Evolutionary conservation across 2,888 invertebrate genomes (phyloP), one percentile per base, ranked within the genome.

Genomic region (Drosophila phalerata): DNA sequence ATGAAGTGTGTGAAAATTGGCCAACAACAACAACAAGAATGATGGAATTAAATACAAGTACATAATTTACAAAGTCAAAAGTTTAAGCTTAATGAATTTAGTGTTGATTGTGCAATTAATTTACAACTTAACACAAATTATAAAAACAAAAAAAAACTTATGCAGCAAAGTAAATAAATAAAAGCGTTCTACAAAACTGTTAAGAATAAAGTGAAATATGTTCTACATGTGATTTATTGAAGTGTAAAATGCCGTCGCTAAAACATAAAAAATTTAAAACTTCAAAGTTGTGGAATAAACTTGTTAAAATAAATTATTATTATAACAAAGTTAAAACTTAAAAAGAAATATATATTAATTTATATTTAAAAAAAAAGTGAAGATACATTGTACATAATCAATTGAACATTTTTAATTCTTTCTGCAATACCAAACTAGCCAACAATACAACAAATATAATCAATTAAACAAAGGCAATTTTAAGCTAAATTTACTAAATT

Each of bases 171-270:
- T 6, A 30, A 19, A 47, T 1, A 10, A 56, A 30, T 10, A 30
- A 30, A 30, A 2, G 42, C 5, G 11, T 0, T 11, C 5, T 37
- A 37, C 4, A 34, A 22, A 45, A 42, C 28, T 19, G 10, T 43
- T 43, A 61, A 30, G 55, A 47, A 15, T 32, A 25, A n/a, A 28
- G 51, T 43, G 17, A 40, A 52, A 37, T 47, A 30, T 47, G 40
- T 9, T 25, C 15, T 17, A 22, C 25, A 58, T 28, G 19, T 38
- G 40, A 64, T 62, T 28, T 30, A 43, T 15, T n/a, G 6, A 30
- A 17, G 9, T 68, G 69, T 9, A 10, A 74, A 76, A 55, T 62
- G 76, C 79, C 76, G 76, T 60, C 76, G 76, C 47, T 48, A 56
- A 76, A 69, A 34, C 57, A 34, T 42, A 38, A 15, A 10, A 11